These are phyloP conservation scores for Salarias fasciatus DNA, from an alignment of 2,797 vertebrate species.

Conservation along the genomic window DNA sequence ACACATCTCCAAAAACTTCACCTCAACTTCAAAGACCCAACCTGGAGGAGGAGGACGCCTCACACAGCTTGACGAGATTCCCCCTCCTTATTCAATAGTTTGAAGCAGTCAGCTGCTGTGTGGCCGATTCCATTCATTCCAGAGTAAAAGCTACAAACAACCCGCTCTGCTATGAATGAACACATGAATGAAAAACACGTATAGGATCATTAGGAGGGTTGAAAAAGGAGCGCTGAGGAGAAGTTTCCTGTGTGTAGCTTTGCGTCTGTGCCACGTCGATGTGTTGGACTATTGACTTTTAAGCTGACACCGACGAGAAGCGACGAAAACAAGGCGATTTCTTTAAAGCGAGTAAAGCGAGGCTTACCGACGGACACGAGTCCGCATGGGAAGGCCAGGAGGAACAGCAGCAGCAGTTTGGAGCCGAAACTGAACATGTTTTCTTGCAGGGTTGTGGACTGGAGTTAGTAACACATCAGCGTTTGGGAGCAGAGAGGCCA, in stretches of 20 bases:
- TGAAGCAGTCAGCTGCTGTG: neutral
- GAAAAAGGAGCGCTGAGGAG: no score
- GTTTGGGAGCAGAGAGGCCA: conserved; percentile 50
- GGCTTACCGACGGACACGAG: conserved; percentile 74
- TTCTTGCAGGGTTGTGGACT: conserved; percentile 12
- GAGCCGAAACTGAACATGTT: conserved; percentile 75
- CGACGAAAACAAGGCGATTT: neutral
- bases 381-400: conserved; percentile 79
- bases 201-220: no score
- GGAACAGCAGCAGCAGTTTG: conserved; percentile 73
- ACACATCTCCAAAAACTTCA: no score
- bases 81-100: neutral
- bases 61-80: no score
- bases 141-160: neutral
- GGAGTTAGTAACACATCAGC: conserved; percentile 73
- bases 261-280: conserved; percentile 78
- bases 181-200: neutral
- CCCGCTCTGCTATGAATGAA: neutral
- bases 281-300: conserved; percentile 7
- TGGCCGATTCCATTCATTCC: conserved; percentile 19
- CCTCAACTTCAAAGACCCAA: no score
- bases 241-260: neutral
- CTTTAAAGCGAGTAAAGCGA: neutral
- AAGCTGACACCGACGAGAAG: neutral
- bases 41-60: no score